These are phyloP conservation scores for Lomographa bimaculata DNA, from an alignment of 2,888 invertebrate genomes.

Conservation along the genomic window DNA sequence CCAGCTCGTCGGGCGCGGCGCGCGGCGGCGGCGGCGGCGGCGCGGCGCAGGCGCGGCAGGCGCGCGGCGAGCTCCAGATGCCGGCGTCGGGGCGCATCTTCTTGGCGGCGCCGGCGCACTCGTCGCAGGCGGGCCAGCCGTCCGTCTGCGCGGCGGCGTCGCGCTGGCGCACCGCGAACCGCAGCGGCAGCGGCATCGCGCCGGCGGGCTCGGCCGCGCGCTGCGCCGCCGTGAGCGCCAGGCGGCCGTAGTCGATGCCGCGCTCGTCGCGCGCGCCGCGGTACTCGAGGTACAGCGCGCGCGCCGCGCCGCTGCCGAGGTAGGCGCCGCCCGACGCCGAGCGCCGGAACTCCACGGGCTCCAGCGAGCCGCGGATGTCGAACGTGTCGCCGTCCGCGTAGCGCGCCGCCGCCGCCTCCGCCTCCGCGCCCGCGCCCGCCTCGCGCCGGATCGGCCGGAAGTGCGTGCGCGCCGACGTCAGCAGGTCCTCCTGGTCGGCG, in stretches of 20 bases:
- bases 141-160: slow-evolving; percentile 68
- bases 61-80: slow-evolving; percentile 57
- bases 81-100: slow-evolving; percentile 64
- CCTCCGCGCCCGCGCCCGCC: slow-evolving; percentile 59
- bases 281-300: slow-evolving; percentile 81
- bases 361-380: slow-evolving; percentile 85
- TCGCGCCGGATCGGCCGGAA: slow-evolving; percentile 91
- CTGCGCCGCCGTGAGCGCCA: slow-evolving; percentile 62
- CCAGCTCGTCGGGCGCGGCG: slow-evolving; percentile 68
- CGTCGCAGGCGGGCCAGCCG: slow-evolving; percentile 57
- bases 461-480: slow-evolving; percentile 91
- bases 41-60: slow-evolving; percentile 55
- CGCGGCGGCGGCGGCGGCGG: slow-evolving; percentile 27
- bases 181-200: slow-evolving; percentile 83
- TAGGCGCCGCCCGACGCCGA: slow-evolving; percentile 86
- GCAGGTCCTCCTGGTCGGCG: slow-evolving; percentile 84
- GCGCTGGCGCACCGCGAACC: slow-evolving; percentile 83
- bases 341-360: slow-evolving; percentile 85
- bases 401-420: slow-evolving; percentile 55
- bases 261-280: slow-evolving; percentile 50
- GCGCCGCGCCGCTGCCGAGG: slow-evolving; percentile 73
- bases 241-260: slow-evolving; percentile 67
- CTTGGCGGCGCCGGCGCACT: slow-evolving; percentile 65
- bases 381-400: slow-evolving; percentile 90
- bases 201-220: slow-evolving; percentile 63